Evolutionary conservation across 1,140 invertebrate genomes (phyloP).

Genomic region (Euura lappo): DNA sequence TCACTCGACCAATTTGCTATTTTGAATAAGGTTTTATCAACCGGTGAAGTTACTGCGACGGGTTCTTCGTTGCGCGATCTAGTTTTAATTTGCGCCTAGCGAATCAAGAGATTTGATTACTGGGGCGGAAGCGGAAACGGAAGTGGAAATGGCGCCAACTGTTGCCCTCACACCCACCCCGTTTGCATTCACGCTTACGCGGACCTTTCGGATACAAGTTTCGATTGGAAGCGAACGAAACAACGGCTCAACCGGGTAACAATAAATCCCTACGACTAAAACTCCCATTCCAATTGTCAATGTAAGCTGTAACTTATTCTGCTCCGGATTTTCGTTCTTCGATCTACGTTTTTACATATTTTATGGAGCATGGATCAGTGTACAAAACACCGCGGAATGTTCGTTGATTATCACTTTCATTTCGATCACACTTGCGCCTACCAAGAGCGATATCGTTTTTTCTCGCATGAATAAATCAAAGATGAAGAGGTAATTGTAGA

Average conservation of each 20-base stretch:
- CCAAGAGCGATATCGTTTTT: too few species aligned
- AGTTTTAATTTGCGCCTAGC: constrained; percentile 45
- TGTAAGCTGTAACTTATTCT: not conserved
- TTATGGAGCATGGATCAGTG: too few species aligned
- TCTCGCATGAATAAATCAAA: too few species aligned
- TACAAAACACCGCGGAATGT: too few species aligned
- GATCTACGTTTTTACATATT: too few species aligned
- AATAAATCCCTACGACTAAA: not conserved
- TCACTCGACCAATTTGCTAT: constrained; percentile 6
- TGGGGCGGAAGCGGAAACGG: constrained; percentile 45
- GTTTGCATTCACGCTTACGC: not conserved
- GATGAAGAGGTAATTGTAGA: too few species aligned
- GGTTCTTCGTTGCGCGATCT: constrained; percentile 25
- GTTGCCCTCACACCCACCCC: constrained; percentile 27
- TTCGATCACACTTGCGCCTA: too few species aligned
- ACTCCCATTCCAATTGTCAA: not conserved
- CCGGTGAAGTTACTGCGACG: constrained; percentile 26
- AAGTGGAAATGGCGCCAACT: constrained; percentile 44
- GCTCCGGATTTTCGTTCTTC: too few species aligned
- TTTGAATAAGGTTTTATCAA: not conserved
- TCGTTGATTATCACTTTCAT: too few species aligned
- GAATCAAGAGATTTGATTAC: constrained; percentile 52
- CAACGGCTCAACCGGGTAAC: not conserved
- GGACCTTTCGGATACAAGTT: not conserved
- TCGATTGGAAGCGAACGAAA: not conserved